Base-by-base conservation (phyloP, 2,797 vertebrate genomes). In the Alosa sapidissima region DNA sequence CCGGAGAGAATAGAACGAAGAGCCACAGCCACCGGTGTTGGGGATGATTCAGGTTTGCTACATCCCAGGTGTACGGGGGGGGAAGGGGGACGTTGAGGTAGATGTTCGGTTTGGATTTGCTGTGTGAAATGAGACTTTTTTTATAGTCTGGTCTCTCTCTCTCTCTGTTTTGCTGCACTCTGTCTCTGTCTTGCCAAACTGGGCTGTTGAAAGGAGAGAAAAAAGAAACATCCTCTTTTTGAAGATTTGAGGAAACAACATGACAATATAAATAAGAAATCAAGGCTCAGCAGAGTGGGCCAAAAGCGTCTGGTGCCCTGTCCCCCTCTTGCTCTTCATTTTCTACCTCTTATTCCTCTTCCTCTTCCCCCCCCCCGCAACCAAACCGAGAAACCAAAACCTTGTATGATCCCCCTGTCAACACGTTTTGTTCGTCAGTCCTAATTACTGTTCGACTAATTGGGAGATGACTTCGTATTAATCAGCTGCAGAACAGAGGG, bases 361-460 rank as follows among this genome's bases (percentile, higher is more conserved):
- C 28, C 28, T 28, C 28, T 33, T 10, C n/a, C n/a, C n/a, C n/a
- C n/a, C n/a, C n/a, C n/a, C n/a, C n/a, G n/a, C n/a, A n/a, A 33
- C 33, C 5, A n/a, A n/a, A 7, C n/a, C 5, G 9, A 6, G 4
- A 8, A 14, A 75, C 33, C 36, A 75, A 75, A 82, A 81, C 85
- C 28, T 13, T n/a, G 68, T 60, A 87, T 81, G 55, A 83, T 83
- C 81, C 65, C 84, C 85, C 81, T 84, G 88, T 90, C 88, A 87
- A 87, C 86, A 89, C 90, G 91, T 83, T 82, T 78, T 87, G 87
- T 92, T 91, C 81, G 41, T 91, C 91, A 89, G 90, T 92, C 82
- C 90, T 91, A 91, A 93, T 94, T 92, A 94, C 91, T 91, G 90
- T 89, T 85, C 82, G 85, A 91, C 89, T 95, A 94, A 94, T 94